Conservation (phyloP, 2,113 vertebrate genomes). For the Poicephalus gulielmi region DNA sequence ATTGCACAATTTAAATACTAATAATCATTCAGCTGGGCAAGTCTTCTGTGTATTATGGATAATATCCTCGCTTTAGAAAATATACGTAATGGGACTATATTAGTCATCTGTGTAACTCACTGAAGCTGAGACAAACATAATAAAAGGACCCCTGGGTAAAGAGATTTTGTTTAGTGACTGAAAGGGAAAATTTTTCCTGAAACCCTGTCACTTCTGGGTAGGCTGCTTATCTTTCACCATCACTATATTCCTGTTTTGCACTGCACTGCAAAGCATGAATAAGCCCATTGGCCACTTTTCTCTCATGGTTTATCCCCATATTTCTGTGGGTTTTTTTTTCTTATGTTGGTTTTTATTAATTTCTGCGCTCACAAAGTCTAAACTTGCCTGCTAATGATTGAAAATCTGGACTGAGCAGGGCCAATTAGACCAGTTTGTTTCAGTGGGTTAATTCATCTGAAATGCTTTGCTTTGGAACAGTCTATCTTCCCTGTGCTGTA, state of each 20-base stretch:
- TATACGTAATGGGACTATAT: background rate
- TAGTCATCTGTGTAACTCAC: conserved; percentile 10
- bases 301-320: background rate
- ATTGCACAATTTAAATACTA: conserved; percentile 26
- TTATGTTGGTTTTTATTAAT: background rate
- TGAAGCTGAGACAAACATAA: conserved; percentile 7
- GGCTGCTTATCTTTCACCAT: background rate
- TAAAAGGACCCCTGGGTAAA: conserved; percentile 35
- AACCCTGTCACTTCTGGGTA: background rate
- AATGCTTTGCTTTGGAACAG: background rate
- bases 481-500: background rate
- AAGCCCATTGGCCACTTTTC: background rate
- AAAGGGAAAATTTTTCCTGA: background rate
- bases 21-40: background rate
- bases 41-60: background rate
- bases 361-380: background rate
- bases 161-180: conserved; percentile 1
- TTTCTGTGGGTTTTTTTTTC: background rate
- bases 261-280: background rate
- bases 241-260: background rate
- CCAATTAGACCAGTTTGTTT: conserved; percentile 32
- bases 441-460: background rate
- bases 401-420: background rate
- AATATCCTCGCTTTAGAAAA: conserved; percentile 24
- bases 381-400: background rate